Base-by-base conservation (phyloP, 2,797 vertebrate genomes). In the Luscinia megarhynchos region DNA sequence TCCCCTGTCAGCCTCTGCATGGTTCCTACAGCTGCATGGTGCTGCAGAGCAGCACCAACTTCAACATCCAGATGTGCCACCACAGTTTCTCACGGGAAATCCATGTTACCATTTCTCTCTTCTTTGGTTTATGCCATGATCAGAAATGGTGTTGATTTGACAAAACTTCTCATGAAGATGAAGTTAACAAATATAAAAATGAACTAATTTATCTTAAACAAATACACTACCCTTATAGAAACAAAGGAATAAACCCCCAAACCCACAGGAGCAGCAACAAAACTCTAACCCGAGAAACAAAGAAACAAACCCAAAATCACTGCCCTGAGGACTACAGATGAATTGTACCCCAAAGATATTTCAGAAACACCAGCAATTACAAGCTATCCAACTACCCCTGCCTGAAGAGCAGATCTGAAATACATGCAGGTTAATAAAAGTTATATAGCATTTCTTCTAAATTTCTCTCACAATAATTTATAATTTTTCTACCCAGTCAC, bases 11-110 rank as follows among this genome's bases (percentile, higher is more conserved):
- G 41, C 23, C 10, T 59, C 58, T 5, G 0, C 0, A 1, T 67
- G 36, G 18, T 57, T 75, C 41, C 69, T 54, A 20, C 41, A 68
- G 17, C 19, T 2, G 1, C 5, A n/a, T 1, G 0, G 23, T 38
- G 21, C 1, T 80, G 41, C 32, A 24, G 45, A 30, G 48, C 29
- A 45, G 24, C 5, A 54, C 34, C 11, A 38, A 5, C 38, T 86
- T 57, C 5, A 74, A 26, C 32, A 91, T 30, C 8, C 34, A 29
- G n/a, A 11, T 41, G 21, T 16, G 3, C 8, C 55, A 57, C 22
- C 57, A 83, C 73, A 73, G 45, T 66, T 83, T 32, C 45, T 67
- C 45, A 27, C 0, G 0, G 67, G 41, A 63, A 84, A 84, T 8
- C 8, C 18, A 53, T 9, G 18, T 4, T 58, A 15, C 9, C 14